Evolutionary conservation across 2,797 vertebrate species (phyloP).

Genomic region (Sphenopsis melanotis): DNA sequence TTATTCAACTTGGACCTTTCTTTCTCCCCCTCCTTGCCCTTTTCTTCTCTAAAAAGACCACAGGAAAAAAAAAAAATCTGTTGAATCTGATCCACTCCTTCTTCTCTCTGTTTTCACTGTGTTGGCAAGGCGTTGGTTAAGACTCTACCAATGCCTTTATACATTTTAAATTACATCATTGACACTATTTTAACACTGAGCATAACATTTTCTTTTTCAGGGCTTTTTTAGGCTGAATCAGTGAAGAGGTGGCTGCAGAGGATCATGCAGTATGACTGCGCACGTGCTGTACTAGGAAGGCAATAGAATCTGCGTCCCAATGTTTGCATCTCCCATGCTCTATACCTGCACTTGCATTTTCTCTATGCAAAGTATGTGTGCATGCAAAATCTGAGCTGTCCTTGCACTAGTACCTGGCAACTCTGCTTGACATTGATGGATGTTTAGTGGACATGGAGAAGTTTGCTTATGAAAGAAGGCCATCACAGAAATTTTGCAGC

Average conservation of each 20-base stretch:
- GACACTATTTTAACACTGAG: background rate
- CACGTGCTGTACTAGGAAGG: fast-evolving
- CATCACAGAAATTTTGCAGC: background rate
- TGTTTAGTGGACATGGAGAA: background rate
- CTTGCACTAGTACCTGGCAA: background rate
- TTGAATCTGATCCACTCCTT: background rate
- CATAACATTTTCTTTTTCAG: background rate
- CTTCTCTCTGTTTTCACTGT: background rate
- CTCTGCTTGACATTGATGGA: background rate
- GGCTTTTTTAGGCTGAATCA: background rate
- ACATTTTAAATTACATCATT: background rate
- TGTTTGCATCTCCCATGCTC: background rate
- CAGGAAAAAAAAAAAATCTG: background rate
- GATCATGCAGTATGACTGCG: background rate
- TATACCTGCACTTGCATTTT: background rate
- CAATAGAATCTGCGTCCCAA: background rate
- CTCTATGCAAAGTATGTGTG: background rate
- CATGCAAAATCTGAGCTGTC: background rate
- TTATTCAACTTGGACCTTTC: conserved; percentile 47
- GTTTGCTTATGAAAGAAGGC: background rate
- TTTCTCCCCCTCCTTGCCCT: conserved; percentile 33
- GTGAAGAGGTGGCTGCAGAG: background rate
- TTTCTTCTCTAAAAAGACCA: conserved; percentile 17
- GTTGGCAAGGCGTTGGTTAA: background rate
- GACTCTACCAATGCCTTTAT: background rate